These are phyloP conservation scores for Nowickia ferox DNA, from an alignment of 2,888 invertebrate genomes.

Conservation along the genomic window DNA sequence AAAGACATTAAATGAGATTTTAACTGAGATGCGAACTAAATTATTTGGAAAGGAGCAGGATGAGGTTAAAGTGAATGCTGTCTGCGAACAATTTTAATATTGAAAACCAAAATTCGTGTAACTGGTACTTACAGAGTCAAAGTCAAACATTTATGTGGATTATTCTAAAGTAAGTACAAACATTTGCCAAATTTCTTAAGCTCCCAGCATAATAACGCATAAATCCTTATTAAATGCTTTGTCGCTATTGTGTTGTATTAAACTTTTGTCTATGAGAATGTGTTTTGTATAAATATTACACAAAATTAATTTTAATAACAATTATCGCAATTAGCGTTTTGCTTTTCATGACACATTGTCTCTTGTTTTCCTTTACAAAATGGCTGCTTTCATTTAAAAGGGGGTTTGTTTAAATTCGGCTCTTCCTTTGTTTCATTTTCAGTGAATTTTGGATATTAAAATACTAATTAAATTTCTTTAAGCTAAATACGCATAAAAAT, in stretches of 20 bases:
- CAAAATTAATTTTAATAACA: conserved; percentile 50
- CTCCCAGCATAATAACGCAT: neutral
- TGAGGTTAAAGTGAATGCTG: neutral
- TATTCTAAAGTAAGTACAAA: conserved; percentile 13
- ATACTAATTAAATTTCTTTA: conserved; percentile 79
- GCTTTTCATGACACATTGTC: conserved; percentile 48
- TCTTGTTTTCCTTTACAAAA: neutral
- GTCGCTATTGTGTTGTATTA: neutral
- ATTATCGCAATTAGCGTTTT: conserved; percentile 69
- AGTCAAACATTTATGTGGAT: conserved; percentile 8
- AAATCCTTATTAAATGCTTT: conserved; percentile 12
- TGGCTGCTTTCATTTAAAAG: conserved; percentile 8
- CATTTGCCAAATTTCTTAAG: conserved; percentile 7
- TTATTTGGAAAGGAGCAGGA: neutral
- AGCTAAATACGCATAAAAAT: conserved; percentile 77
- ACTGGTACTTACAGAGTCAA: neutral
- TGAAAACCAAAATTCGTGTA: conserved; percentile 6
- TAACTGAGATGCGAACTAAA: conserved; percentile 18
- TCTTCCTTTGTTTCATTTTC: neutral
- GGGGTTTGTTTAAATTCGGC: conserved; percentile 5
- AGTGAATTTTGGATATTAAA: conserved; percentile 65
- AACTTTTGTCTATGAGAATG: conserved; percentile 31
- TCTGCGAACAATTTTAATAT: neutral
- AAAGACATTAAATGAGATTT: conserved; percentile 51
- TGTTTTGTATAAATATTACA: neutral